Conservation (phyloP, 2,113 vertebrate species). For the Deroptyus accipitrinus region DNA sequence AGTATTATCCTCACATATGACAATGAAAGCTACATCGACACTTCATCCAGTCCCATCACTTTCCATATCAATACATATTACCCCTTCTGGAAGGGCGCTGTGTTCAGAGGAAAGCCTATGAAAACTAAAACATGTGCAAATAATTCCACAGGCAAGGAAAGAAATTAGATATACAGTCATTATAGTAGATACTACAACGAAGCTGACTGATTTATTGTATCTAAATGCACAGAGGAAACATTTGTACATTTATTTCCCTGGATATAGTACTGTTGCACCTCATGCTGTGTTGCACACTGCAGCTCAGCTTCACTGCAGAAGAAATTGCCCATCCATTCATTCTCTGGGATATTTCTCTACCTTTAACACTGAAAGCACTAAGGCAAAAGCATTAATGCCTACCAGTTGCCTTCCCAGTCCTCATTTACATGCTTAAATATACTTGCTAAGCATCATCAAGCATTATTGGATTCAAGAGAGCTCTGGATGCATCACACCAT, state of each 20-base stretch:
- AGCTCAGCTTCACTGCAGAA: background rate
- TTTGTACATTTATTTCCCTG: background rate
- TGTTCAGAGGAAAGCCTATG: background rate
- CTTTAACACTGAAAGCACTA: background rate
- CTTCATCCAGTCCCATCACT: background rate
- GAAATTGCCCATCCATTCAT: background rate
- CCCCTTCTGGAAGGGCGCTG: background rate
- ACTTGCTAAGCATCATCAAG: background rate
- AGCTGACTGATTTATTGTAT: background rate
- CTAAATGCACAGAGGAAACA: background rate
- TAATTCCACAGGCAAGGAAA: background rate
- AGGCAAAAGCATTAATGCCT: background rate
- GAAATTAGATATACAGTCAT: background rate
- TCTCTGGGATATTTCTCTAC: background rate
- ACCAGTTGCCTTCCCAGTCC: background rate
- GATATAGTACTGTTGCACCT: background rate
- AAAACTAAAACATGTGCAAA: background rate
- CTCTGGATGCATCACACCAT: background rate
- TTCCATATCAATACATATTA: background rate
- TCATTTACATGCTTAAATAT: background rate
- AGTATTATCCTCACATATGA: background rate
- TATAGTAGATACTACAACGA: background rate
- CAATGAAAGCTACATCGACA: background rate
- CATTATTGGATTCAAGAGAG: background rate
- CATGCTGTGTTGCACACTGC: fast-evolving